phyloP scores from a whole-genome alignment of 1,140 invertebrate genomes.

The Kradibia gibbosae region DNA sequence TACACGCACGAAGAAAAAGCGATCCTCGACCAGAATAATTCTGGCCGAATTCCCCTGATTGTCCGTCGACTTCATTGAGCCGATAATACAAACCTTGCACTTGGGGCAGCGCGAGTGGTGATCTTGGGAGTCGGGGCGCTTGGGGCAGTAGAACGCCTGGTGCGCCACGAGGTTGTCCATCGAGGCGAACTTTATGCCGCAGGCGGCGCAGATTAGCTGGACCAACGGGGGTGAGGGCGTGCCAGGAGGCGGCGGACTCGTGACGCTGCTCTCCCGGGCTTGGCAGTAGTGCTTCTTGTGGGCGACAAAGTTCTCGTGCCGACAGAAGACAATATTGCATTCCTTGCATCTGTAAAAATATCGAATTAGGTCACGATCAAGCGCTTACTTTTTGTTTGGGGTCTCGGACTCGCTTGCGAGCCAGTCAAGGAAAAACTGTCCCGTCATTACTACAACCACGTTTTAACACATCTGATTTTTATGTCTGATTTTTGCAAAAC shows the following conservation, averaged over 20 bases:
- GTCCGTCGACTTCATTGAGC: no score
- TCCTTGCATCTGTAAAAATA: slow-evolving; percentile 93
- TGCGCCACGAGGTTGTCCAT: slow-evolving; percentile 94
- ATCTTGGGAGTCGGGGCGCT: slow-evolving; percentile 76
- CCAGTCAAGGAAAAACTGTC: no score
- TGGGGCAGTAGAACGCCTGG: slow-evolving; percentile 94
- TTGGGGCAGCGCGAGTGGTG: slow-evolving; percentile 76
- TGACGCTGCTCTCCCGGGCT: slow-evolving; percentile 75
- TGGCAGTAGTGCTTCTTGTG: slow-evolving; percentile 97
- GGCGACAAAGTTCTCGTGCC: slow-evolving; percentile 93
- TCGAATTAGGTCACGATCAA: no score
- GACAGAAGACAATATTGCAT: slow-evolving; percentile 97
- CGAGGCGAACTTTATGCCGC: slow-evolving; percentile 95
- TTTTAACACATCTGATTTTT: no score
- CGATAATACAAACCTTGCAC: slow-evolving; percentile 75
- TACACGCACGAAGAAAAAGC: no score
- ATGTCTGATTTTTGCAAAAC: no score
- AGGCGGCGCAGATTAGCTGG: slow-evolving; percentile 90
- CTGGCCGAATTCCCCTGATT: no score
- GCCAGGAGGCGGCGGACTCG: slow-evolving; percentile 72
- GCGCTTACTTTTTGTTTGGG: no score
- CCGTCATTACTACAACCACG: no score
- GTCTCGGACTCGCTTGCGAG: no score
- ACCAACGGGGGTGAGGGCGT: slow-evolving; percentile 75
- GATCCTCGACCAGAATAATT: no score